Evolutionary conservation across 2,113 vertebrate species (phyloP).

Genomic region (Dasyurus viverrinus): DNA sequence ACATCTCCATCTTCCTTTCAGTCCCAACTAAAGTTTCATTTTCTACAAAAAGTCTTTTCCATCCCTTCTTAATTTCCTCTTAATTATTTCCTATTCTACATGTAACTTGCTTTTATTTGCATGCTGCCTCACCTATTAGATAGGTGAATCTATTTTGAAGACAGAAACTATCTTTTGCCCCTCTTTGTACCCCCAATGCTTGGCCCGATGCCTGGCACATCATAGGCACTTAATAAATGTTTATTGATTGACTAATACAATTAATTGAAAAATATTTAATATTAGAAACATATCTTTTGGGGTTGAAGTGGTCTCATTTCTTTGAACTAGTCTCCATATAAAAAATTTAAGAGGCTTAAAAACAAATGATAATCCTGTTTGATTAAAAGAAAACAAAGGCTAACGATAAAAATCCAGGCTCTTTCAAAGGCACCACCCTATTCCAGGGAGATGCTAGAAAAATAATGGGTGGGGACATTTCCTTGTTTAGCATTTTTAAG

Average conservation of each 20-base stretch:
- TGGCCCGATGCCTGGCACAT: neutral
- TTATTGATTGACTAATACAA: neutral
- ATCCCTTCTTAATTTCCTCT: too few species aligned
- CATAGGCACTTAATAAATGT: neutral
- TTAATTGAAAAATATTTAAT: neutral
- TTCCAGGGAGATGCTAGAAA: accelerated
- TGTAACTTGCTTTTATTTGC: neutral
- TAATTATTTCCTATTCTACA: neutral
- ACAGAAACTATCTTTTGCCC: neutral
- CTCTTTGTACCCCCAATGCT: neutral
- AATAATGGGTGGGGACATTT: neutral
- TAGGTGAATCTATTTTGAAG: neutral
- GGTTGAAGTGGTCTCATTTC: neutral
- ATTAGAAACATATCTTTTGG: neutral
- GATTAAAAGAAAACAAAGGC: conserved; percentile 12
- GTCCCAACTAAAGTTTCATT: neutral
- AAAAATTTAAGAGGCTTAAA: conserved; percentile 37
- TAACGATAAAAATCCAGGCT: neutral
- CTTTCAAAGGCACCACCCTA: neutral
- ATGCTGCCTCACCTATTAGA: neutral
- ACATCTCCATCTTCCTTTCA: neutral
- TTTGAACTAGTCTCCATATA: neutral
- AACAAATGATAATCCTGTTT: conserved; percentile 27
- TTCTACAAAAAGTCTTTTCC: neutral
- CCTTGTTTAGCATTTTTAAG: conserved; percentile 2